Conservation (phyloP, 2,797 vertebrate genomes). For the Scyliorhinus canicula region DNA sequence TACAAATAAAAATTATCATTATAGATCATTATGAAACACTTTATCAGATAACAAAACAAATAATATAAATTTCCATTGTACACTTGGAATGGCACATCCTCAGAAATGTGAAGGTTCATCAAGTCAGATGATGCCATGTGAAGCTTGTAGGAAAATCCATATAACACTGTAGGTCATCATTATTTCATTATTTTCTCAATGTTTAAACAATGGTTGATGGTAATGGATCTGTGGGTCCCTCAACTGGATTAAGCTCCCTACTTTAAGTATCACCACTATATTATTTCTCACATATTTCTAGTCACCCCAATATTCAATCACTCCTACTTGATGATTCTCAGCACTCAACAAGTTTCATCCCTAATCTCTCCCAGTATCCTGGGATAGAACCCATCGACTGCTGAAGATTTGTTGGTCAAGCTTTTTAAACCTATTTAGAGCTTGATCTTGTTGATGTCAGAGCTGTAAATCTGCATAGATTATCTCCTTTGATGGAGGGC, state of each 20-base stretch:
- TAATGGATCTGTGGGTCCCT: background rate
- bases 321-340: background rate
- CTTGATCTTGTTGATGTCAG: background rate
- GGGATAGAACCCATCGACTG: background rate
- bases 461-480: background rate
- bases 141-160: background rate
- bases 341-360: background rate
- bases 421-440: background rate
- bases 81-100: background rate
- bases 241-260: background rate
- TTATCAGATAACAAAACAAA: background rate
- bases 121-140: background rate
- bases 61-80: background rate
- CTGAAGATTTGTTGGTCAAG: background rate
- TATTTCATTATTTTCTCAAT: background rate
- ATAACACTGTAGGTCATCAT: background rate
- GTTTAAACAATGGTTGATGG: background rate
- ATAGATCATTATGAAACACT: background rate
- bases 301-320: background rate
- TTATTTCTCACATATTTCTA: background rate
- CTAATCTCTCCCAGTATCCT: background rate
- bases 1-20: too few species aligned
- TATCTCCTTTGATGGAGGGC: background rate
- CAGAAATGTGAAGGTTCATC: too few species aligned
- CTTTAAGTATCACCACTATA: background rate